phyloP scores from a whole-genome alignment of 2,113 vertebrate species.

The Pipa parva region DNA sequence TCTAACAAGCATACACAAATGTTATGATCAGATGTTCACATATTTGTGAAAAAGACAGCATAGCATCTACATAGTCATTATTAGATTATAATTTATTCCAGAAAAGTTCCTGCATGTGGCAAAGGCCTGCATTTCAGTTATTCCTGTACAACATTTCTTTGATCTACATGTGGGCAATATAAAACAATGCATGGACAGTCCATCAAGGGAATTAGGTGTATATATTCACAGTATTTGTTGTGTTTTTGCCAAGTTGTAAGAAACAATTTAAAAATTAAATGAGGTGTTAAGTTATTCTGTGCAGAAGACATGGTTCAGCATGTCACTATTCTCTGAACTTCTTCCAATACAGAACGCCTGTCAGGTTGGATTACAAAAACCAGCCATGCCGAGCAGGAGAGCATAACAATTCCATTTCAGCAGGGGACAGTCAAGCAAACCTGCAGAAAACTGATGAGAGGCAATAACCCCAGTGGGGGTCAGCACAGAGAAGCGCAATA shows the following conservation, averaged over 20 bases:
- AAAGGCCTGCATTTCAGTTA: too few species aligned
- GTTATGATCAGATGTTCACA: too few species aligned
- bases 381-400: constrained; percentile 15
- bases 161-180: too few species aligned
- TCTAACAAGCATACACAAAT: too few species aligned
- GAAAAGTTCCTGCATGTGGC: too few species aligned
- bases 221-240: neutral
- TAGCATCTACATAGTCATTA: too few species aligned
- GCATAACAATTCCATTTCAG: constrained; percentile 10
- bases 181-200: too few species aligned
- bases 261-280: neutral
- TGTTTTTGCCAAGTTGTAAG: too few species aligned
- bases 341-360: constrained; percentile 19
- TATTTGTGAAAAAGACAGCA: too few species aligned
- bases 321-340: constrained; percentile 24
- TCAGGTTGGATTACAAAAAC: constrained; percentile 26
- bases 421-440: constrained; percentile 16
- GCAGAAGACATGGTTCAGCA: neutral
- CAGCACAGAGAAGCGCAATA: neutral
- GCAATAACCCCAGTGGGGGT: constrained; percentile 29
- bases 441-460: constrained; percentile 7
- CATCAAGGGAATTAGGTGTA: neutral
- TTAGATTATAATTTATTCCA: too few species aligned
- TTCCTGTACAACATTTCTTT: too few species aligned
- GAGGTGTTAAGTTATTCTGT: neutral